Evolutionary conservation across 2,113 vertebrate species (phyloP).

Genomic region (Nothocercus nigrocapillus): DNA sequence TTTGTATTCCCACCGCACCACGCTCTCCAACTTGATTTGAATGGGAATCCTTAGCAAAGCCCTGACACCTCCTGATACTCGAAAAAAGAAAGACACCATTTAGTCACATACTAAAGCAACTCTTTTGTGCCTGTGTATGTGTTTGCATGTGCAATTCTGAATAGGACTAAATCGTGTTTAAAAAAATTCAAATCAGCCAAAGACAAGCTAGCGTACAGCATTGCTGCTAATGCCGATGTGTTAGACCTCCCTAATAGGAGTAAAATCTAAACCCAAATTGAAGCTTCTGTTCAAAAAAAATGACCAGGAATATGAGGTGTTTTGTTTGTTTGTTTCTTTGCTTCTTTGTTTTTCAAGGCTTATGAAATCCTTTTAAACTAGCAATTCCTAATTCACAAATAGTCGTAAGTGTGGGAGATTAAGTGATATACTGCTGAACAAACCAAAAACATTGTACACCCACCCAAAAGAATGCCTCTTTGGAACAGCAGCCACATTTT

Average conservation of each 20-base stretch:
- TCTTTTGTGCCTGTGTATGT: not conserved
- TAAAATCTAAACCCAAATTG: not conserved
- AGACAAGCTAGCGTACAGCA: not conserved
- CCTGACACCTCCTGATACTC: conserved; percentile 20
- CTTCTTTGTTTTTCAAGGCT: not conserved
- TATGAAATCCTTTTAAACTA: conserved; percentile 14
- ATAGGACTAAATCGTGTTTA: not conserved
- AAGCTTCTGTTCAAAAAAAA: not conserved
- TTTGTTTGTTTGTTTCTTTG: not conserved
- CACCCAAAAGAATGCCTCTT: not conserved
- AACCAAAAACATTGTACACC: not conserved
- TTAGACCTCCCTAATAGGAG: not conserved
- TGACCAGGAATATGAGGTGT: not conserved
- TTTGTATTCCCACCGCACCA: conserved; percentile 72
- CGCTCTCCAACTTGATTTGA: conserved; percentile 55
- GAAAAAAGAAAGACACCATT: conserved; percentile 48
- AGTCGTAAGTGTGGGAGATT: not conserved
- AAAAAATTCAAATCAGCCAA: not conserved
- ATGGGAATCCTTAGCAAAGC: conserved; percentile 59
- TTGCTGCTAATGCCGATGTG: not conserved
- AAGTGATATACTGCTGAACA: conserved; percentile 22
- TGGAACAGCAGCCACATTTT: conserved; percentile 25
- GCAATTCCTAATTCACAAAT: conserved; percentile 24
- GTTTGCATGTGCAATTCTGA: not conserved
- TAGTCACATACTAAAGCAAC: not conserved